phyloP scores from a whole-genome alignment of 2,888 invertebrate genomes.

The Vanessa cardui region DNA sequence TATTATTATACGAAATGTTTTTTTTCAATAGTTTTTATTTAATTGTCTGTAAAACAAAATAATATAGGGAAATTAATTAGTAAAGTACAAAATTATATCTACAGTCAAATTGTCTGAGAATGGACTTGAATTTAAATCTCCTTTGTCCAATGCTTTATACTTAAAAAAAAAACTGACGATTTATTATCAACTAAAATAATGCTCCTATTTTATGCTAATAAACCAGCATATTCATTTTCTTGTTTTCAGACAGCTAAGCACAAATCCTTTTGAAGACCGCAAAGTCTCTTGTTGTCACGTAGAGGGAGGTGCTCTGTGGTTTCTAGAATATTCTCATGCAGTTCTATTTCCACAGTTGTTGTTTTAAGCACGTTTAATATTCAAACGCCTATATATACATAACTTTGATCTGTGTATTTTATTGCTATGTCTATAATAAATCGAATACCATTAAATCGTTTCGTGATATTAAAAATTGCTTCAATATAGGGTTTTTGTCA shows the following conservation, averaged over 20 bases:
- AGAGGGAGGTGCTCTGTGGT: conserved; percentile 26
- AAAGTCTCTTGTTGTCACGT: conserved; percentile 35
- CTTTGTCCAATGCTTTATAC: too few species aligned
- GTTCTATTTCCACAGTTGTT: conserved; percentile 8
- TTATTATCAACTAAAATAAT: not conserved
- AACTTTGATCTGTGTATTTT: not conserved
- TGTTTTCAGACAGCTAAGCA: conserved; percentile 25
- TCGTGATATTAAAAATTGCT: not conserved
- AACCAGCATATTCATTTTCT: conserved; percentile 23
- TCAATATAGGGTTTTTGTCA: conserved; percentile 7
- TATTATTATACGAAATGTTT: too few species aligned
- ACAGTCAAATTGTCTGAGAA: too few species aligned
- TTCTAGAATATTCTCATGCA: conserved; percentile 26
- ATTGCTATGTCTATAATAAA: not conserved
- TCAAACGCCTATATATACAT: not conserved
- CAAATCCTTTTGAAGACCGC: conserved; percentile 36
- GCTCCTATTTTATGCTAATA: not conserved
- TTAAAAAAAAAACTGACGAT: too few species aligned
- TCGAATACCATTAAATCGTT: not conserved
- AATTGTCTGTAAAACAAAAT: too few species aligned
- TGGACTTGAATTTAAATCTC: too few species aligned
- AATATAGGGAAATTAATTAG: too few species aligned
- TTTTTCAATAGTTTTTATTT: too few species aligned
- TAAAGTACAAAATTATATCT: too few species aligned
- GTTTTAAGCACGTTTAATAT: conserved; percentile 5